phyloP scores from a whole-genome alignment of 1,140 invertebrate species.

The Panagrolaimus sp. region DNA sequence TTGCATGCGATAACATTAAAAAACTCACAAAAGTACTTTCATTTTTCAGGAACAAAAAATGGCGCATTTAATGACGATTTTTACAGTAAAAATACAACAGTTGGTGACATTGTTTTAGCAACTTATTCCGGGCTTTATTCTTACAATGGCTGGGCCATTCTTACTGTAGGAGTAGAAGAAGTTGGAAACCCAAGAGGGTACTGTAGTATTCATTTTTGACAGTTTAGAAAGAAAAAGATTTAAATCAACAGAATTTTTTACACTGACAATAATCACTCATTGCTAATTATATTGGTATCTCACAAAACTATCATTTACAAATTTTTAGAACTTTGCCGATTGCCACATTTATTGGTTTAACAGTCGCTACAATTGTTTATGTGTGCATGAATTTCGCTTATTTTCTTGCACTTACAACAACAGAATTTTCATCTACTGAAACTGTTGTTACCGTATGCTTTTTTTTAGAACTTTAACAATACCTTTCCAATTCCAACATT shows the following conservation, averaged over 20 bases:
- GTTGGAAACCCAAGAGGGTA: conserved; percentile 44
- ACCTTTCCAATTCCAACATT: conserved; percentile 15
- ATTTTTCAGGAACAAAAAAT: conserved; percentile 20
- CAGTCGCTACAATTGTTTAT: conserved; percentile 36
- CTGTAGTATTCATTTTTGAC: too few species aligned
- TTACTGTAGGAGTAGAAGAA: conserved; percentile 47
- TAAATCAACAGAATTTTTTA: too few species aligned
- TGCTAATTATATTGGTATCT: too few species aligned
- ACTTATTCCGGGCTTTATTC: conserved; percentile 48
- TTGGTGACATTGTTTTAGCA: conserved; percentile 43
- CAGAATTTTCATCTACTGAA: conserved; percentile 35
- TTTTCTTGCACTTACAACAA: conserved; percentile 40
- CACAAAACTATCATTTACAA: not conserved
- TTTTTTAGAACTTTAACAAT: not conserved
- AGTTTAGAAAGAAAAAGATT: too few species aligned
- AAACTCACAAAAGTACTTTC: conserved; percentile 19
- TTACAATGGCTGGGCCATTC: conserved; percentile 50
- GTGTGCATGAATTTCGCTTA: conserved; percentile 46
- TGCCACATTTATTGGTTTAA: conserved; percentile 41
- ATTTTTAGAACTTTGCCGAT: conserved; percentile 40
- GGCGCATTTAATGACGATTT: conserved; percentile 36
- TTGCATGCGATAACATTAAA: too few species aligned
- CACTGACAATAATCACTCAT: too few species aligned
- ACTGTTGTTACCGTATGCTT: conserved; percentile 32
- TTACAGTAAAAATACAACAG: conserved; percentile 30